phyloP scores from a whole-genome alignment of 2,113 vertebrate genomes.

The Phalacrocorax brasilianus region DNA sequence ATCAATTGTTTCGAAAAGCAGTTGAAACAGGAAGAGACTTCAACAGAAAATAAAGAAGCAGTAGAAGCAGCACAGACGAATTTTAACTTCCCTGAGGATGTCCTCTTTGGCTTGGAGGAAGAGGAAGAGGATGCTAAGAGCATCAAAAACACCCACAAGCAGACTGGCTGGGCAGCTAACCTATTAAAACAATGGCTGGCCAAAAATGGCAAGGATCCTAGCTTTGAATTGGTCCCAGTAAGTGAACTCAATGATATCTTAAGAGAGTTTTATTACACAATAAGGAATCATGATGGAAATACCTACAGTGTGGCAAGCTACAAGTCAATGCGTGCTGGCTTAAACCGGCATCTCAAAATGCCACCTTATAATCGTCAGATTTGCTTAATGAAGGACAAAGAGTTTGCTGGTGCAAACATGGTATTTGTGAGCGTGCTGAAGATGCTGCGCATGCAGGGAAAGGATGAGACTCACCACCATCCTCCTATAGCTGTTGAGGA shows the following conservation, averaged over 20 bases:
- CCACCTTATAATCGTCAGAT: slow-evolving; percentile 62
- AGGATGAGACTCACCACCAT: slow-evolving; percentile 67
- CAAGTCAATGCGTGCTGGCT: slow-evolving; percentile 68
- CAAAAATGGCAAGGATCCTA: slow-evolving; percentile 63
- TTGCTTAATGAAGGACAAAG: slow-evolving; percentile 70
- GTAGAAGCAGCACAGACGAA: slow-evolving; percentile 46
- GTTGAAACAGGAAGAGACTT: slow-evolving; percentile 62
- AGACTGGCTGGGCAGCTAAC: slow-evolving; percentile 64
- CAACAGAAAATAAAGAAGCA: slow-evolving; percentile 55
- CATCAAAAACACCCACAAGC: slow-evolving; percentile 66
- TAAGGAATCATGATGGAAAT: slow-evolving; percentile 65
- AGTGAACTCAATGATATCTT: slow-evolving; percentile 69
- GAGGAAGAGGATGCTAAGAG: slow-evolving; percentile 69
- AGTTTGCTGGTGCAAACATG: slow-evolving; percentile 64
- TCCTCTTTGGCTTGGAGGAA: slow-evolving; percentile 64
- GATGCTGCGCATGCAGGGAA: slow-evolving; percentile 67
- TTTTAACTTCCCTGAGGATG: slow-evolving; percentile 55
- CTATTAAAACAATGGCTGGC: slow-evolving; percentile 63
- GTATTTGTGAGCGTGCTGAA: slow-evolving; percentile 64
- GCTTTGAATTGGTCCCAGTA: slow-evolving; percentile 65
- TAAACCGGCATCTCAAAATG: slow-evolving; percentile 71
- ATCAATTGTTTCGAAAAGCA: slow-evolving; percentile 66
- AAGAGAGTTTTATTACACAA: slow-evolving; percentile 61
- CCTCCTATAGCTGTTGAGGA: slow-evolving; percentile 63
- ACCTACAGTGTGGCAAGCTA: slow-evolving; percentile 72